Base-by-base conservation (phyloP, 2,113 vertebrate species). In the Numida meleagris region DNA sequence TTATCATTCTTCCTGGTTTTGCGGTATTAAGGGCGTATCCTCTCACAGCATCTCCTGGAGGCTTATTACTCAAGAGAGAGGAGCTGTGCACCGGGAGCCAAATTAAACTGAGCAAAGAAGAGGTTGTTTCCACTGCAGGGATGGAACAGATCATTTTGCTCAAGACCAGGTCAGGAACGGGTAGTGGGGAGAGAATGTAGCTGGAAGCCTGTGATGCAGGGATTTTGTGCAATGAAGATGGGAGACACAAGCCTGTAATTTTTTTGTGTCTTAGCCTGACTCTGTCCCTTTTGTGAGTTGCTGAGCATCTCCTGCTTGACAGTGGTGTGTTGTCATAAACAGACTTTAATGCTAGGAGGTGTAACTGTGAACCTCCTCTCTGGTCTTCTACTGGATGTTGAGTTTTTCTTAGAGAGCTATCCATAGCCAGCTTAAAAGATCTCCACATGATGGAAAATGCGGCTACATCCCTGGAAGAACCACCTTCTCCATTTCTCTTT, bases 1-100 rank as follows among this genome's bases (percentile, higher is more conserved):
- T 97, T 97, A 97, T 96, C 94, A 96, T 96, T 95, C 87, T 97
- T 96, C 92, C 93, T 91, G 87, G 93, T 88, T 89, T 92, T 48
- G 19, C 6, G 82, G 90, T 79, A 95, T 95, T 88, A 95, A 93
- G 92, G 96, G 96, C 14, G 97, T 93, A 74, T 87, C 85, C 95
- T 91, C 96, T 86, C 24, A 0, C 40, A 87, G 80, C 89, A 75
- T 95, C 94, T 94, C 93, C 91, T 86, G 78, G 70, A 89, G 95
- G 90, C 90, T 88, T 88, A 89, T 89, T 89, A 63, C 92, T 92
- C 93, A 94, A 94, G 91, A 94, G 78, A 91, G 36, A 48, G 55
- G 82, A 88, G 91, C 45, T 86, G 58, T 53, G 78, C 68, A 31
- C 14, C 25, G 31, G 57, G 19, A 90, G 83, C 86, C 89, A 93